Evolutionary conservation across 2,888 invertebrate species (phyloP), one percentile per base, ranked within the genome.

Genomic region (Mimumesa dahlbomi): DNA sequence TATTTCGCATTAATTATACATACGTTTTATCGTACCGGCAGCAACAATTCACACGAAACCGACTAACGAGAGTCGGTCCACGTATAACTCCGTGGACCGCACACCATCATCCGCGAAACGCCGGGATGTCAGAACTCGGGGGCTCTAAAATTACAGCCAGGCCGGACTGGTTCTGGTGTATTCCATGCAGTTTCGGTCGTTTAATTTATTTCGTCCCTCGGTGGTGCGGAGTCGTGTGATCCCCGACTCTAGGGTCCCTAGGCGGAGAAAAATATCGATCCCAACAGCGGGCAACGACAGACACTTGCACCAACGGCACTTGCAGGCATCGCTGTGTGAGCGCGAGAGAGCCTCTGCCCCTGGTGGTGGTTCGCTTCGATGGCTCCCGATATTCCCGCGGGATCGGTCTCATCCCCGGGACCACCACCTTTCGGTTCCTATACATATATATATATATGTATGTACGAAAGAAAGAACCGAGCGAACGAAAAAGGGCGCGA

Each of bases 201-300:
- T 79, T 79, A 77, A 79, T 79, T 75, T 77, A 77, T 77, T 74
- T 74, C 64, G 34, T 68, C 58, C 59, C 61, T 19, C 16, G 68
- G 36, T 14, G 68, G 36, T 57, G 62, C 49, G 57, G 46, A 22
- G 45, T 38, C 58, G 42, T 56, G 56, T 36, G 62, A 64, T 75
- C 56, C n/a, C n/a, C 14, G 38, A 50, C 56, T 58, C 73, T 62
- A 46, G 66, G 50, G 53, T 70, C 73, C 70, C 79, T 64, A 54
- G 73, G 45, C 34, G 11, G 57, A 52, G 66, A 70, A 79, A 73
- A 78, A 80, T 80, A 79, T 79, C 80, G 79, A 72, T 70, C 61
- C 49, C 31, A 52, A 21, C 42, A 25, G 25, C 2, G 21, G 29
- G 19, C 16, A 48, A 31, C 40, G 45, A 22, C 56, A 7, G 49